Conservation (phyloP, 1,140 invertebrate species). For the Plodia interpunctella region DNA sequence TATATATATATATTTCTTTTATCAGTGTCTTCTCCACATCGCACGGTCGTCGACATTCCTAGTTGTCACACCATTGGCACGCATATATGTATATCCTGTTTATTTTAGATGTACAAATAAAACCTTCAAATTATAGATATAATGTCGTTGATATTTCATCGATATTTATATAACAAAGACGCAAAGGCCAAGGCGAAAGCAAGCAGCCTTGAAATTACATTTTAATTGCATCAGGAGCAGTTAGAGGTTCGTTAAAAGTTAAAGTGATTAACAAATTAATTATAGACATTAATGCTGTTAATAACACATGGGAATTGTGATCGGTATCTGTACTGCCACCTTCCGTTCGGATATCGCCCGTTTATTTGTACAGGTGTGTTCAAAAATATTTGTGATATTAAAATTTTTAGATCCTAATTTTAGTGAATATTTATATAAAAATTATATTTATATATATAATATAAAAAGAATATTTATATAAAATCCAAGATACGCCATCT, state of each 20-base stretch:
- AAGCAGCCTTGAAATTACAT: background rate
- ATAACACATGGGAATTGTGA: background rate
- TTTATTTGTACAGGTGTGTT: background rate
- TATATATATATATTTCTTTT: no score
- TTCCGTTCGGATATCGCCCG: background rate
- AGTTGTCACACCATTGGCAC: no score
- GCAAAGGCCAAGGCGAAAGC: background rate
- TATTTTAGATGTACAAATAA: no score
- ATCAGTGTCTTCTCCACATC: no score
- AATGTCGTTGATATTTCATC: background rate
- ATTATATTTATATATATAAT: no score
- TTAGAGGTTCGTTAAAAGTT: conserved; percentile 1
- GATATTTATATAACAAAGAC: background rate
- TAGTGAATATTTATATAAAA: no score
- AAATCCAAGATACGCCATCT: no score
- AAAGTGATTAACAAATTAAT: background rate
- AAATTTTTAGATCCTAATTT: no score
- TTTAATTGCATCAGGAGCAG: background rate
- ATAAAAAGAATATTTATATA: no score
- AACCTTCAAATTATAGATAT: no score
- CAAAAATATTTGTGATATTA: background rate
- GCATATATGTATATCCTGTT: no score
- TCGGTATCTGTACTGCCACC: background rate
- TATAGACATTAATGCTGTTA: background rate
- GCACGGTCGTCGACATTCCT: no score